Percentiles rank a stretch among this genome's conserved stretches.
Conservation (phyloP, 53 echinoderm and acorn worm species). For the Stichopus horrens region DNA sequence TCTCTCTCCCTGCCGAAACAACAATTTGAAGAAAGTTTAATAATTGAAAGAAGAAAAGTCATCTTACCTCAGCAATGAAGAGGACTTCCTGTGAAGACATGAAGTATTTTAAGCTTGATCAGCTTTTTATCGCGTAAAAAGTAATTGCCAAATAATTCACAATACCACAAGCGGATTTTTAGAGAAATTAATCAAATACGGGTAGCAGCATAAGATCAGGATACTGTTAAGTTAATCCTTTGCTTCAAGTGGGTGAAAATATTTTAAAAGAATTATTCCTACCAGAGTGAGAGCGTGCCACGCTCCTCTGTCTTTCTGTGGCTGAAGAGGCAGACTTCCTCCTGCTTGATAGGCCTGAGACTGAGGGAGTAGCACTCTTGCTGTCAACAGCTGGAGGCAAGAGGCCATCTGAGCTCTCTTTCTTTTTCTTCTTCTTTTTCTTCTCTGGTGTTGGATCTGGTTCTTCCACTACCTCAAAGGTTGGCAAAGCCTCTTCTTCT, state of each 20-base stretch:
- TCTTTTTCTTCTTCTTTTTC: conserved; percentile 70
- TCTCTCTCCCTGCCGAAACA: neutral
- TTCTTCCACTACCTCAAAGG: conserved; percentile 43
- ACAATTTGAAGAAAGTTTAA: neutral
- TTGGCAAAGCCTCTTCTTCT: conserved; percentile 44
- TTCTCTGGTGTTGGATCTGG: conserved; percentile 70
- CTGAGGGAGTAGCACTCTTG: conserved; percentile 33
- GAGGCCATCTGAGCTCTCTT: conserved; percentile 9
- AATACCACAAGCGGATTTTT: neutral
- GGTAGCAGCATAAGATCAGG: neutral
- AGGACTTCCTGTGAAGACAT: too few relatives aligned
- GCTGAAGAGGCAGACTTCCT: conserved; percentile 36
- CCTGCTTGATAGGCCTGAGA: conserved; percentile 23
- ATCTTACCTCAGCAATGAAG: neutral
- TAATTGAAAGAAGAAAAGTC: neutral
- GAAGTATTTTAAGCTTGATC: too few relatives aligned
- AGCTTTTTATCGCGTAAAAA: too few relatives aligned
- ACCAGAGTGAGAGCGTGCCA: neutral
- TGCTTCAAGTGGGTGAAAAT: neutral
- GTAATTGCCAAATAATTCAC: too few relatives aligned
- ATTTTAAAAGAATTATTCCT: neutral
- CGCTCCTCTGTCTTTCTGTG: conserved; percentile 7
- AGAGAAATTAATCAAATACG: neutral
- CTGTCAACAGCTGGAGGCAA: conserved; percentile 16
- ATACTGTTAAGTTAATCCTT: too few relatives aligned